Evolutionary conservation across 2,797 vertebrate species (phyloP), one percentile per base, ranked within the genome.

Genomic region (Lepidocolaptes lacrymiger): DNA sequence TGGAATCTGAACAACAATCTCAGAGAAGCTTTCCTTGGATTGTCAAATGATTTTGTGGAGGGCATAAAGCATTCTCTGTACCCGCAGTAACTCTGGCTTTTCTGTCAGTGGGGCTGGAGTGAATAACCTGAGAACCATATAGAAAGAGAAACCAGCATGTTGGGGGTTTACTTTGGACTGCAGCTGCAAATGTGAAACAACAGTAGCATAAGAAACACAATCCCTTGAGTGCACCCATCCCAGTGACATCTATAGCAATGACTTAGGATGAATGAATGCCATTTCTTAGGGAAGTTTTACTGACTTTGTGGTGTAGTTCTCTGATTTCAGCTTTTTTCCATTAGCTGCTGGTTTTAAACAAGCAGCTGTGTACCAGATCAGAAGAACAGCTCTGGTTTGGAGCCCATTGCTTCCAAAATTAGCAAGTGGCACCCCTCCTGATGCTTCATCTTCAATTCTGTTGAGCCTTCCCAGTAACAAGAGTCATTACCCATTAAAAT

Each of bases 11-110:
- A 17, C 41, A 74, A 27, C 36, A n/a, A 27, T 17, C 51, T 79
- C 3, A 0, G 76, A 54, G 41, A 91, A 82, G 48, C 61, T 94
- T 94, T 90, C 59, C 80, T 88, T 71, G 59, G 36, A 32, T 69
- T 93, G 85, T 73, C 76, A 86, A 48, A 76, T 34, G 48, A 36
- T 88, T 96, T 86, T 90, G 37, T 79, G 55, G 83, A 72, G 48
- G 13, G 2, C 10, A 39, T 88, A 86, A 93, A 91, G 46, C n/a
- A 20, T 73, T 81, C n/a, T 32, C 69, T 59, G 12, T 91, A 37
- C 59, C 52, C 0, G 0, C 74, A 67, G 55, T 56, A 81, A 36
- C 44, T 84, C 28, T 63, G 59, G 1, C 3, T 82, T 95, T 67
- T 55, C 55, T 87, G 61, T 58, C 52, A 66, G 34, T 41, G 68